A percentile compares a stretch with the other conserved stretches of the same genome.
phyloP scores from a whole-genome alignment of 2,888 invertebrate species.

The Koerneria pararmatus region DNA sequence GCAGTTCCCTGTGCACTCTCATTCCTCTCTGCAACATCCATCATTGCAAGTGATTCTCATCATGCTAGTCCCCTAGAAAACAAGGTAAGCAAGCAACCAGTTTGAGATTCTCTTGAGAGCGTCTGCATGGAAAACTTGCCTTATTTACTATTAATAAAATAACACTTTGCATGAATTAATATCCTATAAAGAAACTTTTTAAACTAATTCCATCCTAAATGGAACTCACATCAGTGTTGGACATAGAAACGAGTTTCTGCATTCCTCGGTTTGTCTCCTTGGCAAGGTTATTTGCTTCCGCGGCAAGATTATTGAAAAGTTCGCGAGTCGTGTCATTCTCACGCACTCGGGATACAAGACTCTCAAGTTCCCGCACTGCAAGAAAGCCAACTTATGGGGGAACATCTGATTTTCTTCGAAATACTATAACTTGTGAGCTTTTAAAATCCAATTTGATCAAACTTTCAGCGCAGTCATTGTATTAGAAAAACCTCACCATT shows the following conservation, averaged over 20 bases:
- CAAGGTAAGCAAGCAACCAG: no score
- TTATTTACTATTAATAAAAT: conserved; percentile 1
- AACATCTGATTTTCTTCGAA: background rate
- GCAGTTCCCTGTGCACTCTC: conserved; percentile 46
- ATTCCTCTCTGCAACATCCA: conserved; percentile 39
- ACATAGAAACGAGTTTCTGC: conserved; percentile 43
- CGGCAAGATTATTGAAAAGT: conserved; percentile 27
- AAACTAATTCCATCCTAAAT: background rate
- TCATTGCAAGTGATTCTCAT: no score
- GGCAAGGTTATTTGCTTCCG: conserved; percentile 44
- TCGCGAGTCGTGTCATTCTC: background rate
- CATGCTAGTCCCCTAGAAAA: no score
- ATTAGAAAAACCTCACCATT: no score
- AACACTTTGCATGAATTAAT: background rate
- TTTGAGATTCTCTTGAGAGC: no score
- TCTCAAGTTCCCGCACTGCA: background rate
- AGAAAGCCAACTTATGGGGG: background rate
- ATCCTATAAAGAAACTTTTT: no score
- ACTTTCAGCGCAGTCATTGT: no score
- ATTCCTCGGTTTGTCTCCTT: conserved; percentile 47
- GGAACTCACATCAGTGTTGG: conserved; percentile 40
- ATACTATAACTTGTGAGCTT: no score
- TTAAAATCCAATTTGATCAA: no score
- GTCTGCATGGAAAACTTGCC: conserved; percentile 14
- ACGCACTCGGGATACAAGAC: background rate